Percentiles rank a stretch among this genome's conserved stretches.
phyloP scores from a whole-genome alignment of 2,797 vertebrate species.

The Channa striata region DNA sequence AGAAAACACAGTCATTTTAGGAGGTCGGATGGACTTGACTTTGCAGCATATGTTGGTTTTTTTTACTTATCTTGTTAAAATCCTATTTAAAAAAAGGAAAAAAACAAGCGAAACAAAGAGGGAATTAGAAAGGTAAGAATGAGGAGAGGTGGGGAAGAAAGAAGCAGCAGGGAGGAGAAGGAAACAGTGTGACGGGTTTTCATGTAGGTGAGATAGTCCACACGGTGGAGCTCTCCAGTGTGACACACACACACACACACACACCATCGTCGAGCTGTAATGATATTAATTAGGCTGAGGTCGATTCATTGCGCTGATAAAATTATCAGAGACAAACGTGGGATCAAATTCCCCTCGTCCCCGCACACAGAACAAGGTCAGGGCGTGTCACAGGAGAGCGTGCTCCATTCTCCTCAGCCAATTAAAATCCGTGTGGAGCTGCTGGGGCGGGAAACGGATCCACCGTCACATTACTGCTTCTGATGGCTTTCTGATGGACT shows the following conservation, averaged over 20 bases:
- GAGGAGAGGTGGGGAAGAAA: too few species aligned
- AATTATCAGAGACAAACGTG: constrained; percentile 16
- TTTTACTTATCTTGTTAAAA: not conserved
- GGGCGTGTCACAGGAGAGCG: constrained; percentile 7
- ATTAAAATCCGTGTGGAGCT: constrained; percentile 9
- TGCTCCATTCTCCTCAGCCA: constrained; percentile 7
- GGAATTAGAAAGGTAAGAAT: too few species aligned
- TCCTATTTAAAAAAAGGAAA: not conserved
- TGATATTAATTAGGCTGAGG: not conserved
- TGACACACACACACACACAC: constrained; percentile 9
- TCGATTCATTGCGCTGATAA: constrained; percentile 7
- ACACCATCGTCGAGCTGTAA: not conserved
- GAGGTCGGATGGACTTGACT: too few species aligned
- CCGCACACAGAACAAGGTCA: constrained; percentile 14
- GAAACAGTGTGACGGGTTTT: too few species aligned
- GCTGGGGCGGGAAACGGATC: not conserved
- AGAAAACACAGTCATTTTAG: too few species aligned
- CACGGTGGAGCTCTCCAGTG: constrained; percentile 46
- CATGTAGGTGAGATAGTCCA: constrained; percentile 2
- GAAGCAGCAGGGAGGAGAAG: too few species aligned
- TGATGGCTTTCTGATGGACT: too few species aligned
- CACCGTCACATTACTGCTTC: too few species aligned
- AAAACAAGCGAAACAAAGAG: not conserved
- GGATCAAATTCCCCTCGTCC: not conserved
- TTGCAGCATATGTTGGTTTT: too few species aligned